A percentile compares a stretch with the other conserved stretches of the same genome.
Evolutionary conservation across 2,797 vertebrate genomes (phyloP).

Genomic region (Pseudomugil gertrudae): DNA sequence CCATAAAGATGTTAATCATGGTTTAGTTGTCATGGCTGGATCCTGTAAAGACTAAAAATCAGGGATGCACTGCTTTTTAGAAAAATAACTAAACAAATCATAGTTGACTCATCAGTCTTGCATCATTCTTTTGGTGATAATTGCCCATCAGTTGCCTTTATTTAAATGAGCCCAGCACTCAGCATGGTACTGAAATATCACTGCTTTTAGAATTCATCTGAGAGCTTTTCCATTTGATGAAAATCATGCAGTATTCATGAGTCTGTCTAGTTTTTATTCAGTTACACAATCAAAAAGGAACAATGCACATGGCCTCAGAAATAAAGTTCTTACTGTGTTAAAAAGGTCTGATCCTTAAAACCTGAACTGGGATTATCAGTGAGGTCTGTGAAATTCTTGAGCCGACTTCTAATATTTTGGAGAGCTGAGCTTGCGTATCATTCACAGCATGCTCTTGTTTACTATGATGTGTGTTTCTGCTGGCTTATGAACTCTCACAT

Average conservation of each 20-base stretch:
- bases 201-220: slow-evolving; percentile 27
- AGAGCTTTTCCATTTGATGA: slow-evolving; percentile 34
- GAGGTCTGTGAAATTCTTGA: slow-evolving; percentile 49
- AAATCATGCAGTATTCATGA: slow-evolving; percentile 47
- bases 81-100: neutral
- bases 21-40: slow-evolving; percentile 16
- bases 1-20: slow-evolving; percentile 23
- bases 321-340: slow-evolving; percentile 31
- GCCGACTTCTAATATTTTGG: slow-evolving; percentile 54
- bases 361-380: slow-evolving; percentile 28
- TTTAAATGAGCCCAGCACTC: slow-evolving; percentile 40
- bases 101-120: slow-evolving; percentile 28
- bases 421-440: slow-evolving; percentile 47
- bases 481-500: slow-evolving; percentile 50
- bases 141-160: slow-evolving; percentile 34
- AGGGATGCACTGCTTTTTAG: slow-evolving; percentile 17
- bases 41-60: slow-evolving; percentile 6
- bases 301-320: slow-evolving; percentile 35
- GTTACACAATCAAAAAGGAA: slow-evolving; percentile 49
- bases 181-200: slow-evolving; percentile 28
- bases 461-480: slow-evolving; percentile 54
- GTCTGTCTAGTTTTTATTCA: slow-evolving; percentile 33
- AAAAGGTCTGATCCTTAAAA: slow-evolving; percentile 38
- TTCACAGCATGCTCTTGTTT: slow-evolving; percentile 61
- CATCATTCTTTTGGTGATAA: slow-evolving; percentile 35